phyloP scores from a whole-genome alignment of 2,888 invertebrate species.

The Cepaea hortensis region DNA sequence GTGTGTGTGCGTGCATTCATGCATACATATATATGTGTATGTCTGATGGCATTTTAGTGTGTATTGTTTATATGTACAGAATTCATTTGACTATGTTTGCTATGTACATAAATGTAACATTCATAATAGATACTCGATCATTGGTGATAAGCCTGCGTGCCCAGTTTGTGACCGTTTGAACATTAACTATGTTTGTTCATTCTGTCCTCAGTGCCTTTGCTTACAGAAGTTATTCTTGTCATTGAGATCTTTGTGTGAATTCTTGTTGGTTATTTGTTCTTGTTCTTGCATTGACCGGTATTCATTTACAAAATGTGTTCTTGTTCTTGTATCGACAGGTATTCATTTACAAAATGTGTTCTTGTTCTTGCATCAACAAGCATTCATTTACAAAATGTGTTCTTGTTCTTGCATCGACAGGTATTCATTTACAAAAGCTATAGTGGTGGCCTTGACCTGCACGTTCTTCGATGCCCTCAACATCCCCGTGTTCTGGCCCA shows the following conservation, averaged over 20 bases:
- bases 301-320: background rate
- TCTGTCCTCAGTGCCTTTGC: too few relatives aligned
- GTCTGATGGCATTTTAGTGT: too few relatives aligned
- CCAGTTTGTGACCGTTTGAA: too few relatives aligned
- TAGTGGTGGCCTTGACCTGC: conserved; percentile 90
- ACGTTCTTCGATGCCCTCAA: conserved; percentile 98
- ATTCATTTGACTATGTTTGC: too few relatives aligned
- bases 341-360: background rate
- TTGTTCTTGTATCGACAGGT: background rate
- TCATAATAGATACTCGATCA: too few relatives aligned
- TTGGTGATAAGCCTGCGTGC: too few relatives aligned
- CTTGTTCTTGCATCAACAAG: background rate
- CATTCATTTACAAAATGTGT: background rate
- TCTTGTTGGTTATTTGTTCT: background rate
- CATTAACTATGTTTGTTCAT: too few relatives aligned
- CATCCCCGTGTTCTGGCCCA: conserved; percentile 99
- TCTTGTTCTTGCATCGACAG: conserved; percentile 66
- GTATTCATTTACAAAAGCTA: conserved; percentile 95
- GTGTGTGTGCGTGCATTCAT: too few relatives aligned
- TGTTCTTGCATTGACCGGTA: background rate
- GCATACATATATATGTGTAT: too few relatives aligned
- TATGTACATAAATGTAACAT: too few relatives aligned
- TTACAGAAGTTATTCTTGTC: background rate
- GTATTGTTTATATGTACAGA: too few relatives aligned
- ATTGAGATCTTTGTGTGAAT: background rate